Evolutionary conservation across 2,888 invertebrate genomes (phyloP).

Genomic region (Chelonus formosanus): DNA sequence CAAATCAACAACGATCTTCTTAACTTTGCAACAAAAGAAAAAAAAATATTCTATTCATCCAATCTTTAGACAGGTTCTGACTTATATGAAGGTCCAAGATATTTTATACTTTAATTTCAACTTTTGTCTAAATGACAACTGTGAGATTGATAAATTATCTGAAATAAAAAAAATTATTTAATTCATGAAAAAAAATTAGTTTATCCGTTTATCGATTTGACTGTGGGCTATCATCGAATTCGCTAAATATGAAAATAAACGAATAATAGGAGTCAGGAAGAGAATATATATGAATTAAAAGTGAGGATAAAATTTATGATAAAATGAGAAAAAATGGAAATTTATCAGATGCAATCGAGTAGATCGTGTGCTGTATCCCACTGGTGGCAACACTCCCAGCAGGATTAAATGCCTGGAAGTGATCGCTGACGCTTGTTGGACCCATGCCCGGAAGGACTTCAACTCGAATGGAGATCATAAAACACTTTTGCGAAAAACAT

Average conservation of each 20-base stretch:
- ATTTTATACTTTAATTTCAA: slow-evolving; percentile 25
- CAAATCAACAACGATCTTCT: not conserved
- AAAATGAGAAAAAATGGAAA: not conserved
- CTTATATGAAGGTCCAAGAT: not conserved
- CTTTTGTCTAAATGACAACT: slow-evolving; percentile 19
- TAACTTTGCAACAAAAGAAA: not conserved
- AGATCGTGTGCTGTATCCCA: not conserved
- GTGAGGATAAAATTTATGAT: slow-evolving; percentile 1
- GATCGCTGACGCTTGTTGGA: slow-evolving; percentile 16
- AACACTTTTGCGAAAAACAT: slow-evolving; percentile 19
- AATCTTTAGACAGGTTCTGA: not conserved
- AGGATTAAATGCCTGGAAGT: slow-evolving; percentile 14
- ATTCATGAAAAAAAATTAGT: not conserved
- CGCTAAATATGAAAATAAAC: not conserved
- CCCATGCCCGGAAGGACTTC: slow-evolving; percentile 28
- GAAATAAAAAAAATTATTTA: slow-evolving; percentile 7
- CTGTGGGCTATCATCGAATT: not conserved
- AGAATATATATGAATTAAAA: not conserved
- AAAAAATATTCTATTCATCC: slow-evolving; percentile 21
- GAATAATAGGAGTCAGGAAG: no score
- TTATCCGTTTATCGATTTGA: no score
- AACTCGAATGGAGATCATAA: slow-evolving; percentile 16
- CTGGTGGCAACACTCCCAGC: slow-evolving; percentile 6
- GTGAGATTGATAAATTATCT: slow-evolving; percentile 19
- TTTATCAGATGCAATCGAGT: slow-evolving; percentile 8